Evolutionary conservation across 2,888 invertebrate genomes (phyloP), one percentile per base, ranked within the genome.

Genomic region (Spatulosminthurus flaviceps): DNA sequence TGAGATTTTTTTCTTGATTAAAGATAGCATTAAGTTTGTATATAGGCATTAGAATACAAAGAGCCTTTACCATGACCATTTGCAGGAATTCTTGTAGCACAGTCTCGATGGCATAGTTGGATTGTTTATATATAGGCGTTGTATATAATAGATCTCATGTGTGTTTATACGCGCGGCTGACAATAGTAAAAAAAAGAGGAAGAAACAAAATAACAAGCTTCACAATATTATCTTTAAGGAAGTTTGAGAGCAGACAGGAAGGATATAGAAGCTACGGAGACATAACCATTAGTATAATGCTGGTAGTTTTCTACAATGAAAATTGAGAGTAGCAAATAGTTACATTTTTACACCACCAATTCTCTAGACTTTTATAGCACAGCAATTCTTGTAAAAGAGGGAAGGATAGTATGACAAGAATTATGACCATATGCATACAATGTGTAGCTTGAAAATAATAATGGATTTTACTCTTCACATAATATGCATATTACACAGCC

Each of bases 221-320:
- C 13, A 22, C 71, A 42, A n/a, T 70, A 34, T 70, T 70, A 70
- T 70, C 69, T 70, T 26, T 70, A 70, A 29, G 70, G 70, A 70
- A 70, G 70, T 70, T 70, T 70, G 41, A 19, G 21, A 29, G 29
- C 34, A 41, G 70, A 41, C 29, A 72, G 71, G 71, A 51, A 72
- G 24, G 43, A 72, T 51, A 72, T 21, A 51, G 16, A n/a, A 19
- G 16, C 51, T 51, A 19, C n/a, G 51, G 16, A 51, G 51, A 51
- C 5, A 11, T 9, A 51, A 51, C 51, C 51, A 51, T 51, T 51
- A n/a, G n/a, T n/a, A 13, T 51, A 34, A 34, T n/a, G n/a, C 41
- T 41, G 13, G 7, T 7, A 19, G n/a, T 51, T 51, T 51, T n/a
- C 51, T 51, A 51, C 51, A 51, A 51, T 51, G 51, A n/a, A n/a